phyloP scores from a whole-genome alignment of 1,140 invertebrate species.

The Planococcus citri region DNA sequence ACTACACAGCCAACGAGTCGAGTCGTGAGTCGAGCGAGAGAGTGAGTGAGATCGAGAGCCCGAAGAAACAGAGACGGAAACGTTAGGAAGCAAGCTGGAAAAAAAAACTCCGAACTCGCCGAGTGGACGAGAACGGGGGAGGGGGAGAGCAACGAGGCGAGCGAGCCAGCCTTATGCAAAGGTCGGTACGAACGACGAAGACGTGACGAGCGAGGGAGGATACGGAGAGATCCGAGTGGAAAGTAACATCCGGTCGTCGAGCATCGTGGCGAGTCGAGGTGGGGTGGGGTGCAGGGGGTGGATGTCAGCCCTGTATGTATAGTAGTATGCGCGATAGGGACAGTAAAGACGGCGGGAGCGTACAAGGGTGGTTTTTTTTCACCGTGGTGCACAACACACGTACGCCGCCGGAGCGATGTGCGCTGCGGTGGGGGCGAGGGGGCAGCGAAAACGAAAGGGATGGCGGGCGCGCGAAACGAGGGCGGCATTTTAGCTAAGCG shows the following conservation, averaged over 20 bases:
- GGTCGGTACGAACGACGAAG: too few species aligned
- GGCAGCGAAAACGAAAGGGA: neutral
- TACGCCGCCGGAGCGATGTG: too few species aligned
- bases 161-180: too few species aligned
- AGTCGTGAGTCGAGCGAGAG: too few species aligned
- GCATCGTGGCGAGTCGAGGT: neutral
- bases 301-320: neutral
- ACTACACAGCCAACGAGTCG: too few species aligned
- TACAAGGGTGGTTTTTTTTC: neutral
- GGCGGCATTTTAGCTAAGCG: slow-evolving; percentile 9
- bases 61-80: neutral
- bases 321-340: neutral
- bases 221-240: neutral
- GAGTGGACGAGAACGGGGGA: neutral
- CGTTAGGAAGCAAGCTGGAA: neutral
- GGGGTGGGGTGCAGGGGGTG: neutral
- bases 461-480: neutral
- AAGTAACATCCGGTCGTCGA: neutral
- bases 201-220: neutral
- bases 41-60: neutral
- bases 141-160: neutral
- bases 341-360: neutral
- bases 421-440: too few species aligned
- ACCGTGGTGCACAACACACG: neutral
- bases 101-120: neutral